Evolutionary conservation across 2,888 invertebrate species (phyloP).

Genomic region (Agrotis segetum): DNA sequence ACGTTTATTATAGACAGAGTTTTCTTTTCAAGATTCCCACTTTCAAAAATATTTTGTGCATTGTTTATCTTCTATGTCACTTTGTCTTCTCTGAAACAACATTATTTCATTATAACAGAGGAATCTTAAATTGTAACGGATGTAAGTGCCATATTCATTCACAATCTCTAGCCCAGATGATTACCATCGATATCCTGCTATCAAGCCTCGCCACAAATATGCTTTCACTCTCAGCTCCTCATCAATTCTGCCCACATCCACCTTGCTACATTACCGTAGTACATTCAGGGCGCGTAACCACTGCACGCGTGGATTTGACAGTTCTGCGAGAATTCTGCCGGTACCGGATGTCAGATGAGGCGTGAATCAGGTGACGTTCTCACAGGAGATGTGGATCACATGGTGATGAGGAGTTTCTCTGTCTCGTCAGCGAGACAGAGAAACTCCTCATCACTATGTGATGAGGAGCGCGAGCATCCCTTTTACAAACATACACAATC

Average conservation of each 20-base stretch:
- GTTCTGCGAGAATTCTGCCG: constrained; percentile 25
- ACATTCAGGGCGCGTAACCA: constrained; percentile 33
- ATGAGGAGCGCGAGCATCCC: no score
- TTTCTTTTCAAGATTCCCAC: no score
- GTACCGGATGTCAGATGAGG: constrained; percentile 45
- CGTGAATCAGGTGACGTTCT: constrained; percentile 48
- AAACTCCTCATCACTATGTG: no score
- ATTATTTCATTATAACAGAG: no score
- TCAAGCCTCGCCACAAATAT: neutral
- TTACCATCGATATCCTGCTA: constrained; percentile 25
- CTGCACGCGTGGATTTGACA: constrained; percentile 24
- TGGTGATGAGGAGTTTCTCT: constrained; percentile 33
- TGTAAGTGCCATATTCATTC: neutral
- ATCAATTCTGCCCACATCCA: constrained; percentile 37
- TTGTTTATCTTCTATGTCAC: no score
- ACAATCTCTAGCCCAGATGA: constrained; percentile 15
- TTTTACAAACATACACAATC: no score
- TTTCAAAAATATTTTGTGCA: no score
- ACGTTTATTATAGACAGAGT: no score
- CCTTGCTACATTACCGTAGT: neutral
- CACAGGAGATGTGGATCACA: constrained; percentile 24
- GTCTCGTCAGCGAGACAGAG: no score
- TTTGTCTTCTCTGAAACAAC: no score
- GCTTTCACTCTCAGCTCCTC: constrained; percentile 50
- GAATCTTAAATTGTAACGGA: no score